Evolutionary conservation across 1,140 invertebrate species (phyloP), one percentile per base, ranked within the genome.

Genomic region (Drosophila ficusphila): DNA sequence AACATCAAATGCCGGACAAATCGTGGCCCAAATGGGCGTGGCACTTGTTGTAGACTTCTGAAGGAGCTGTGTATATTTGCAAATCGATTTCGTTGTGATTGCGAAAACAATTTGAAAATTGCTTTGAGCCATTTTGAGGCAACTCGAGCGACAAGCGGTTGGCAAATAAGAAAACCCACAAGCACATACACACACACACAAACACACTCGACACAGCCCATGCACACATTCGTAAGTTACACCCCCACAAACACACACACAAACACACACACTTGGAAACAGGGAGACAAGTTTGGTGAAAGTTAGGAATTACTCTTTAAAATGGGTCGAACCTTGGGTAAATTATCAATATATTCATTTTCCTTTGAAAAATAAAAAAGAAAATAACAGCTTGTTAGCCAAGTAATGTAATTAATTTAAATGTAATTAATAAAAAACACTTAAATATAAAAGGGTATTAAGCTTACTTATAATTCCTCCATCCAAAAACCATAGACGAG

Each of bases 71-170:
- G 12, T 31, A 62, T 67, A 71, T 77, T 78, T 76, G 64, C 70
- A 71, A 85, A 85, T 85, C 79, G 79, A 85, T 85, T 85, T 85
- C 74, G 71, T 79, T 65, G 58, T 73, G 76, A 86, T 86, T 85
- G 76, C 53, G 72, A 69, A 85, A 85, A 85, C 81, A 85, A 85
- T 85, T 85, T 85, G 75, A 76, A 79, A 86, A 85, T 85, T 51
- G 81, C 81, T 85, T 85, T 86, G 81, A 79, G 81, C 81, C 52
- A 85, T 79, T 76, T 79, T 39, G 61, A 76, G 68, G 52, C 71
- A 79, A 76, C 56, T 72, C 58, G 67, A 72, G 49, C 72, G 64
- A 57, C 81, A 79, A 76, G 76, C 70, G 60, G 4, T 64, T 68
- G 71, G 51, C 70, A 78, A 79, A 76, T 58, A 79, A 62, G 46